Conservation (phyloP, 2,888 invertebrate species). For the Minunthozetes semirufus region DNA sequence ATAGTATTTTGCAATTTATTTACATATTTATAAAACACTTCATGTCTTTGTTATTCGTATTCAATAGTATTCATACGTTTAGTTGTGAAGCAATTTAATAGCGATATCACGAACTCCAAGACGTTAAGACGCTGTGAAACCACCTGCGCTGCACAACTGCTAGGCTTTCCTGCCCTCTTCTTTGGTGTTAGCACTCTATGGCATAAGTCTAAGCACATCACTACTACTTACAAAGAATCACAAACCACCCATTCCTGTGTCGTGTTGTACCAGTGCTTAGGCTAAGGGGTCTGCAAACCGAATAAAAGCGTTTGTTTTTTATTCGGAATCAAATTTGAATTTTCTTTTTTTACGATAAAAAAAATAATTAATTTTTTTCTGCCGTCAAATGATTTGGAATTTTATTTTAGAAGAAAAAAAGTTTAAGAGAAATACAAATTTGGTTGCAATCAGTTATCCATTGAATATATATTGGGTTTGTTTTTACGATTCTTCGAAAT, state of each 20-base stretch:
- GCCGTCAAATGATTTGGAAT: no score
- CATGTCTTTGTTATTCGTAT: constrained; percentile 31
- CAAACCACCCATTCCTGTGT: no score
- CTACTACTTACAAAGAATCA: not conserved
- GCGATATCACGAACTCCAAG: constrained; percentile 23
- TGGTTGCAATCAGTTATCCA: not conserved
- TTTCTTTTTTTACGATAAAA: no score
- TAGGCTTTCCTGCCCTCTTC: no score
- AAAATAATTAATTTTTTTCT: no score
- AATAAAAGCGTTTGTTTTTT: no score
- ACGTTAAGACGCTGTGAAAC: not conserved
- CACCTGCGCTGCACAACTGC: constrained; percentile 16
- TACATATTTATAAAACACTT: constrained; percentile 27
- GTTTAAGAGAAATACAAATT: no score
- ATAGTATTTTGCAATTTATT: constrained; percentile 12
- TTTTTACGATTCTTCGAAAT: not conserved
- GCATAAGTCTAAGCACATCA: not conserved
- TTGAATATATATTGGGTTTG: not conserved
- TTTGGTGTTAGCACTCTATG: no score
- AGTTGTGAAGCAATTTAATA: constrained; percentile 30
- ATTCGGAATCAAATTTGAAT: no score
- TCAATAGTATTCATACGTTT: not conserved
- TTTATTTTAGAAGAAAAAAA: no score
- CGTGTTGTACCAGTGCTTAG: no score
- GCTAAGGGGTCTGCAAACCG: no score